phyloP scores from a whole-genome alignment of 23 tunicate species.

The Ascidia mentula region DNA sequence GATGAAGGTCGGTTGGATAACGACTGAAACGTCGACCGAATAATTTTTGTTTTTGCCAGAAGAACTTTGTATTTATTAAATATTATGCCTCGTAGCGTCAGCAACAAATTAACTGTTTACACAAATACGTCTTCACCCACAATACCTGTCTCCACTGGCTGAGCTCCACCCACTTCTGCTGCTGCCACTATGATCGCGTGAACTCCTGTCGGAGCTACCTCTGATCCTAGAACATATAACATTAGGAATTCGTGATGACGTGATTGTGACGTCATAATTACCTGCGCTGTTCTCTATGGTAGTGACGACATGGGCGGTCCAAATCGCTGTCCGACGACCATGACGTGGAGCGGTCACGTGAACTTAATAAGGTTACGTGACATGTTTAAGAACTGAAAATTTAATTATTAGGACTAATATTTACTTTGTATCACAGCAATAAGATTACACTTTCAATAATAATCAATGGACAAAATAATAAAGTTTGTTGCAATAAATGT shows the following conservation, averaged over 20 bases:
- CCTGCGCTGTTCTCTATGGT: constrained; percentile 29
- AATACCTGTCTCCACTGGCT: background rate
- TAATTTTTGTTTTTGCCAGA: too few species aligned
- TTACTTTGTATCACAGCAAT: background rate
- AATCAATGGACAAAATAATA: too few species aligned
- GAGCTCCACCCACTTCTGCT: background rate
- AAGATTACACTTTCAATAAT: too few species aligned
- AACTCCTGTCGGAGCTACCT: background rate
- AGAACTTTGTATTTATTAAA: too few species aligned
- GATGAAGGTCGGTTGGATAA: too few species aligned
- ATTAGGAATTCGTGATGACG: background rate
- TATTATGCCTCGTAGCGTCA: too few species aligned
- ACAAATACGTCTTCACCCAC: too few species aligned
- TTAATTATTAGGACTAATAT: background rate
- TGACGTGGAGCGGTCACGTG: constrained; percentile 38
- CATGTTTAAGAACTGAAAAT: background rate
- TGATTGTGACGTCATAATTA: background rate
- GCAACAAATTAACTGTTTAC: too few species aligned
- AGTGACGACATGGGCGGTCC: constrained; percentile 69
- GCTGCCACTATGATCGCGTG: background rate
- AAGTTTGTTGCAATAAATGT: too few species aligned
- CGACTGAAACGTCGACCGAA: too few species aligned
- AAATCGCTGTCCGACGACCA: constrained; percentile 54
- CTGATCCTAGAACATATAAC: background rate
- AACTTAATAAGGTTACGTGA: background rate